A percentile compares a stretch with the other conserved stretches of the same genome.
Evolutionary conservation across 2,113 vertebrate genomes (phyloP).

Genomic region (Calypte anna): DNA sequence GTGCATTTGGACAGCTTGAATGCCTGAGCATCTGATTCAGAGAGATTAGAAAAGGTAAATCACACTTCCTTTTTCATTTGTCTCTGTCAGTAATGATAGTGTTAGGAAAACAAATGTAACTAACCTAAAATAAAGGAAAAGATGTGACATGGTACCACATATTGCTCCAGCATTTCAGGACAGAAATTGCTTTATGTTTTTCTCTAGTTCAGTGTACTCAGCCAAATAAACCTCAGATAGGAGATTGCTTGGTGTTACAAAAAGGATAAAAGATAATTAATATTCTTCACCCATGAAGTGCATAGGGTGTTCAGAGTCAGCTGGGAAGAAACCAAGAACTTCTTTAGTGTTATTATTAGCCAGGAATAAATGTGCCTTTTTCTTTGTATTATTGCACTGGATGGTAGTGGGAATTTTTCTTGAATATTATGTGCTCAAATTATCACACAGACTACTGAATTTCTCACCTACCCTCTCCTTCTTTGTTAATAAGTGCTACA

Average conservation of each 20-base stretch:
- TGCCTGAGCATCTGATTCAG: neutral
- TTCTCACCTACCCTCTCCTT: neutral
- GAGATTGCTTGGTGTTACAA: neutral
- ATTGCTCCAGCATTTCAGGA: neutral
- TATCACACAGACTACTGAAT: neutral
- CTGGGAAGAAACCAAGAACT: neutral
- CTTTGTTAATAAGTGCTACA: neutral
- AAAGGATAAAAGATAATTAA: slow-evolving; percentile 4
- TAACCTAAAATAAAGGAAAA: neutral
- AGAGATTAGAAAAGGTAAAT: neutral
- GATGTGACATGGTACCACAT: neutral
- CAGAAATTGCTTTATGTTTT: neutral
- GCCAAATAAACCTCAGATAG: neutral
- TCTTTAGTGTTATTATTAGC: neutral
- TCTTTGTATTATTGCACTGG: neutral
- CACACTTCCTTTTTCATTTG: neutral
- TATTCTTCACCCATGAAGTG: neutral
- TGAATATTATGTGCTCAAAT: neutral
- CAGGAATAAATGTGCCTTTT: neutral
- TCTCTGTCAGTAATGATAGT: neutral
- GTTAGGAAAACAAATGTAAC: neutral
- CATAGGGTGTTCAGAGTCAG: neutral
- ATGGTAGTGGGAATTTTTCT: neutral
- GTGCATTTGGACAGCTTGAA: neutral
- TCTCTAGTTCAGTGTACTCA: neutral